Evolutionary conservation across 2,113 vertebrate genomes (phyloP), one percentile per base, ranked within the genome.

Genomic region (Nyctereutes procyonoides): DNA sequence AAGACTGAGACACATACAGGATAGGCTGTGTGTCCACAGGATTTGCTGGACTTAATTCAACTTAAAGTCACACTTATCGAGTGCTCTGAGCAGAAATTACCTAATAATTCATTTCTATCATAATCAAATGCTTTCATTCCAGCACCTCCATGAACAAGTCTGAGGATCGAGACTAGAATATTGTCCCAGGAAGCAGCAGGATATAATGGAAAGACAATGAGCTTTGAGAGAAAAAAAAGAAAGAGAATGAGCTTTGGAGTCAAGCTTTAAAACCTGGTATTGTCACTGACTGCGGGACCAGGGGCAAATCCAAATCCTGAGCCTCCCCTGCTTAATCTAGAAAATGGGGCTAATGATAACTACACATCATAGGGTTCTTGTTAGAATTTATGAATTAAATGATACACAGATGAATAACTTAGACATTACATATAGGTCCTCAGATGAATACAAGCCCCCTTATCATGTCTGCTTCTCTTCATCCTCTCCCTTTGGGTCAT

Each of bases 111-210:
- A 76, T 81, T 62, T 95, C 51, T 32, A 28, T 77, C 5, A 35
- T 43, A 69, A 94, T 87, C 77, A 73, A 95, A 83, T 73, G 30
- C 10, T 67, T 96, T 90, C 89, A 65, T 69, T 63, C 15, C 69
- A 38, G 32, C 38, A 94, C n/a, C 17, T 58, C 26, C 56, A 2
- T 22, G n/a, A 30, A 65, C 35, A 69, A 67, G n/a, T 26, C 11
- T 51, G 43, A 71, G 74, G 60, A 95, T 0, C 32, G 14, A 85
- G 22, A 56, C 26, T 11, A 4, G 22, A 80, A 28, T 2, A 22
- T 3, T 51, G 38, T 74, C 63, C 56, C 51, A 43, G 79, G 28
- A 86, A 87, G 28, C 53, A 92, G n/a, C 53, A 71, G 56, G n/a
- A 8, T 32, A 1, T 16, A 73, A 74, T 13, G 26, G 8, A 65